Evolutionary conservation across 2,113 vertebrate genomes (phyloP), one percentile per base, ranked within the genome.

Genomic region (Australoheros scitulus): DNA sequence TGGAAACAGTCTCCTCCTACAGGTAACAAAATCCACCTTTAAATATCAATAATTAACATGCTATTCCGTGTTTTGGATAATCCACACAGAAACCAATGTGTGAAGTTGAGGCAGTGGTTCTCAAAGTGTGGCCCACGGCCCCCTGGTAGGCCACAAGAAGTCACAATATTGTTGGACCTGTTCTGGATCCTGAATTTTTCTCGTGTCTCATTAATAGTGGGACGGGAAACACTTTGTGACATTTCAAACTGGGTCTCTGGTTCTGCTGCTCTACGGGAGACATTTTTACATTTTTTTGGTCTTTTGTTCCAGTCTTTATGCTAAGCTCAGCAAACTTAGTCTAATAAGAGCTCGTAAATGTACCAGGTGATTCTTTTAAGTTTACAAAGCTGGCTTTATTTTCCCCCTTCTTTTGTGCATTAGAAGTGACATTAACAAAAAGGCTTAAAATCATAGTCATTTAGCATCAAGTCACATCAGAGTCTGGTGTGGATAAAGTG

Each of bases 371-470:
- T 61, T 85, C 52, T 34, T 52, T 20, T 1, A 65, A 22, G 76
- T 32, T 77, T 11, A 61, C 22, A 76, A 43, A 43, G 75, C 57
- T 77, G 15, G 20, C 20, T 36, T 11, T 80, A 34, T 24, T 74
- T 1, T 4, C 24, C 2, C 7, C 7, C 3, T 24, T 11, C 68
- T 64, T 57, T 57, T 47, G 65, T 11, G 59, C 10, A 11, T 59
- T 59, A 64, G 5, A 68, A 41, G 52, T 77, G 83, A 34, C 47
- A 77, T 82, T 82, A 70, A 78, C 38, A 60, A 59, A 61, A 58
- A 2, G 4, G 41, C 34, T 76, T 3, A 17, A 68, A 59, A 22
- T 3, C 43, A 70, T 43, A 65, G 43, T 64, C 9, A 0, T 64
- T 4, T 36, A 76, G 14, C n/a, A 14, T 2, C 15, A 70, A 50